A percentile compares a stretch with the other conserved stretches of the same genome.
phyloP scores from a whole-genome alignment of 2,113 vertebrate species.

The Leiothrix lutea region DNA sequence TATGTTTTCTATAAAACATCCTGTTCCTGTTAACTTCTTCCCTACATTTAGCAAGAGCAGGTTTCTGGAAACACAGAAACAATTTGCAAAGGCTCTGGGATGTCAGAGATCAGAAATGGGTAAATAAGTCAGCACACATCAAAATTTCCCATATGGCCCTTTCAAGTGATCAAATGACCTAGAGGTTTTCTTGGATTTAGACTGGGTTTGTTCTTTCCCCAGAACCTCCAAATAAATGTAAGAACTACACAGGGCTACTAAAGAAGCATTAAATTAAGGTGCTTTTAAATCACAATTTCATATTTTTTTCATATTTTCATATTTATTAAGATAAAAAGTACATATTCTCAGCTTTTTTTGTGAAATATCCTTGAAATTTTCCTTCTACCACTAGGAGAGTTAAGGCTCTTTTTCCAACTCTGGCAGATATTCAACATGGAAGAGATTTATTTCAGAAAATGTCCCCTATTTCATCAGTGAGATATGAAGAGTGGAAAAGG shows the following conservation, averaged over 20 bases:
- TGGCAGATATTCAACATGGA: neutral
- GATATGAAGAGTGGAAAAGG: neutral
- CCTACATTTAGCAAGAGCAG: conserved; percentile 17
- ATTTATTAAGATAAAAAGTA: neutral
- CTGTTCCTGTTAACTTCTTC: conserved; percentile 54
- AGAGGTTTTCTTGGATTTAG: neutral
- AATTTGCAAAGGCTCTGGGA: neutral
- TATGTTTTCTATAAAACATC: conserved; percentile 40
- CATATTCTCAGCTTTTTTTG: neutral
- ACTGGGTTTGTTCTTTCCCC: neutral
- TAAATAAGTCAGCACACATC: neutral
- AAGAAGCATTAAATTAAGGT: neutral
- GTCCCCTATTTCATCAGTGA: neutral
- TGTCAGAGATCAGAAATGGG: neutral
- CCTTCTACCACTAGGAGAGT: neutral
- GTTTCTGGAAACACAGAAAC: conserved; percentile 54
- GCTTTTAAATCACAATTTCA: neutral
- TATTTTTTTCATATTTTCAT: neutral
- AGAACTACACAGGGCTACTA: neutral
- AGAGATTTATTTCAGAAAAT: conserved; percentile 42
- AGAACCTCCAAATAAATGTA: neutral
- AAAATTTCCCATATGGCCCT: neutral
- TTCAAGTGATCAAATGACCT: neutral
- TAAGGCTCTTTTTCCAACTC: neutral
- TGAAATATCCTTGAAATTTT: neutral